phyloP scores from a whole-genome alignment of 2,797 vertebrate genomes.

The Odontamblyopus rebecca region DNA sequence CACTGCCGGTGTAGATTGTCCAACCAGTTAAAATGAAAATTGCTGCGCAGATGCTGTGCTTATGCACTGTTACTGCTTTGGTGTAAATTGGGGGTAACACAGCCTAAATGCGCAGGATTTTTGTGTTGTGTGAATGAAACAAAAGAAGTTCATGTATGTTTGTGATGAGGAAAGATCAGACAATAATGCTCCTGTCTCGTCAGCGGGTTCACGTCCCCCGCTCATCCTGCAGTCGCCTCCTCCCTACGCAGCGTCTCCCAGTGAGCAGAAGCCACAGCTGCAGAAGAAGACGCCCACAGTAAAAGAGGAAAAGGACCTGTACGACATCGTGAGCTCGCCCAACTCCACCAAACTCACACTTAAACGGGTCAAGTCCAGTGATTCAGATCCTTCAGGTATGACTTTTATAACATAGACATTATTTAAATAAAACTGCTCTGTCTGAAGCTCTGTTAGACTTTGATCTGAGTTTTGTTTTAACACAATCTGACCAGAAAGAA shows the following conservation, averaged over 20 bases:
- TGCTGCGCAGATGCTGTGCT: too few relatives aligned
- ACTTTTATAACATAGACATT: not conserved
- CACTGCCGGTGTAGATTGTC: too few relatives aligned
- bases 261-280: slow-evolving; percentile 80
- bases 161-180: too few relatives aligned
- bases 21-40: too few relatives aligned
- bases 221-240: slow-evolving; percentile 93
- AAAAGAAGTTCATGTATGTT: too few relatives aligned
- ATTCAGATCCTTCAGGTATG: slow-evolving; percentile 88
- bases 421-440: not conserved
- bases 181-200: slow-evolving; percentile 16
- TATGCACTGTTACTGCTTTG: too few relatives aligned
- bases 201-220: slow-evolving; percentile 86
- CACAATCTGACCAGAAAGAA: too few relatives aligned
- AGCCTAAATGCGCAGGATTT: too few relatives aligned
- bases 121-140: too few relatives aligned
- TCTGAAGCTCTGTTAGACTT: too few relatives aligned
- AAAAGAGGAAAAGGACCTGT: slow-evolving; percentile 94
- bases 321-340: slow-evolving; percentile 95
- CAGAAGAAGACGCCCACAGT: slow-evolving; percentile 85
- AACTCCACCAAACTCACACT: slow-evolving; percentile 93
- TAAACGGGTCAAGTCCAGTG: slow-evolving; percentile 92
- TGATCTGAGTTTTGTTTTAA: too few relatives aligned
- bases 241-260: slow-evolving; percentile 89
- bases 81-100: too few relatives aligned